Evolutionary conservation across 2,888 invertebrate species (phyloP), one percentile per base, ranked within the genome.

Genomic region (Coelinius sp.): DNA sequence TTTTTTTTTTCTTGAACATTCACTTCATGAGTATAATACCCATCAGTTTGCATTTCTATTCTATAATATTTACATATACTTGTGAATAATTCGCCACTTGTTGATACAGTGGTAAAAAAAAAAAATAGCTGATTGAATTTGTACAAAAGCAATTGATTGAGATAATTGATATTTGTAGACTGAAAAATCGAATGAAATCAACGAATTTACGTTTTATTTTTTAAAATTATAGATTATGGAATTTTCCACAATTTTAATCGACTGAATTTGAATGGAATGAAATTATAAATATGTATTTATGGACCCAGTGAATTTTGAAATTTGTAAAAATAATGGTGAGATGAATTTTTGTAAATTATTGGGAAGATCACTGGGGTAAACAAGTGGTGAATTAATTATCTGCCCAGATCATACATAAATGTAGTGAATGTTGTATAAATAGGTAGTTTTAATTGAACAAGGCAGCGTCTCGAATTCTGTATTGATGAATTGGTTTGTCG

Each of bases 361-460:
- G 24, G 10, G n/a, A n/a, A 69, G 67, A 73, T 76, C 82, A 82
- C 79, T 81, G 82, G 81, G 82, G 79, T 77, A 78, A 73, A 76
- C 80, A 81, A 81, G 81, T 79, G 79, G 79, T 79, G 75, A 27
- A 53, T 24, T 35, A 4, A 53, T 52, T 67, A 38, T 38, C 46
- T 46, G 22, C 25, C 25, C 22, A 14, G 59, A 14, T 41, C 41
- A 56, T 68, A 41, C 66, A 66, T 67, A 35, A 35, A 76, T 79
- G 78, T 82, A 84, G 79, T 82, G 76, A 83, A 80, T 82, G 82
- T 82, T 83, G 83, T 83, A 84, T 82, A 84, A 83, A 83, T 83
- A 83, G 80, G 66, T 77, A 81, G 79, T 79, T 81, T 82, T 80
- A 76, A 80, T 77, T 75, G 56, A 35, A 75, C 69, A 27, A 38